Evolutionary conservation across 2,888 invertebrate species (phyloP).

Genomic region (Laothoe populi): DNA sequence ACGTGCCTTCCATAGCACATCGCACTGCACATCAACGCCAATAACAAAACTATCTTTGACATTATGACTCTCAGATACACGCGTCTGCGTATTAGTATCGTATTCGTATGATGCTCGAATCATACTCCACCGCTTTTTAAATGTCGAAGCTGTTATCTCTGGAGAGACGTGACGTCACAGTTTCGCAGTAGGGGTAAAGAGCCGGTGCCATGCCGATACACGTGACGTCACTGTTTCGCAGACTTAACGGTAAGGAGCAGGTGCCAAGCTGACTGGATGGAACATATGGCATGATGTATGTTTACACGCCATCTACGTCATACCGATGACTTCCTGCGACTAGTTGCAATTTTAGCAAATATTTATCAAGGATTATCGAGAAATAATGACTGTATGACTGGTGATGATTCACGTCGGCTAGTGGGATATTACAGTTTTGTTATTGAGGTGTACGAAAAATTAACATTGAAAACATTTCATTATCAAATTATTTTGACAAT

Average conservation of each 20-base stretch:
- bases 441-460: not conserved
- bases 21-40: conserved; percentile 40
- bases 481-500: too few species aligned
- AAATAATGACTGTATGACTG: not conserved
- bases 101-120: conserved; percentile 42
- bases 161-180: conserved; percentile 46
- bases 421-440: not conserved
- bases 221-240: conserved; percentile 45
- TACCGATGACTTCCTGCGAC: not conserved
- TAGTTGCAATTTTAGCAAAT: conserved; percentile 1
- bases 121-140: conserved; percentile 49
- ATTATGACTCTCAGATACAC: conserved; percentile 35
- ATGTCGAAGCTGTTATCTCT: conserved; percentile 48
- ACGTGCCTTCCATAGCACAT: conserved; percentile 53
- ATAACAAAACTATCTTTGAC: conserved; percentile 41
- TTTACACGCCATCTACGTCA: conserved; percentile 15
- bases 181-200: conserved; percentile 27
- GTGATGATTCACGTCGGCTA: conserved; percentile 12
- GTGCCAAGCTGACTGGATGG: conserved; percentile 29
- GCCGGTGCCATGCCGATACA: conserved; percentile 31
- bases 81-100: conserved; percentile 32
- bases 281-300: conserved; percentile 31
- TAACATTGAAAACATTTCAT: not conserved
- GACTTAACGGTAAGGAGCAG: not conserved
- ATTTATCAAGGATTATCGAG: conserved; percentile 10